Base-by-base conservation (phyloP, 2,888 invertebrate genomes). In the Celastrina argiolus region DNA sequence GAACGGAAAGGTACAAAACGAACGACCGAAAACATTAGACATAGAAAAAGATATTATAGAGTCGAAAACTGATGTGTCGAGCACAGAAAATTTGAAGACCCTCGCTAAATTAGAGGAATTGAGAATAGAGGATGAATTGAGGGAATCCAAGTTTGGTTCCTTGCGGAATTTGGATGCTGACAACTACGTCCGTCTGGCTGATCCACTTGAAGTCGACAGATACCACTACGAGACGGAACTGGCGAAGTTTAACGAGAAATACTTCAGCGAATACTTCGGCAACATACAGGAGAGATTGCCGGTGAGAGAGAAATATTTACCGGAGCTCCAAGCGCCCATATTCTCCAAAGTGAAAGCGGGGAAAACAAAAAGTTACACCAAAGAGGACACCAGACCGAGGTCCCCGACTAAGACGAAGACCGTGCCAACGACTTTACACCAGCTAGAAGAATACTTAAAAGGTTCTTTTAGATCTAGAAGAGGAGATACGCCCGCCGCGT, bases 281-380 rank as follows among this genome's bases (percentile, higher is more conserved):
- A 81, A 78, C 45, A 82, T 85, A 45, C 83, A 84, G 12, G 84
- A 85, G 1, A 82, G 83, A 68, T 69, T 89, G 18, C 78, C 84
- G 0, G 87, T 88, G 0, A 87, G 80, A 73, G 89, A 91, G 71
- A 80, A 89, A 68, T 92, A 88, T 68, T 74, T 92, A 4, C 92
- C 92, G 0, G 92, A 92, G 71, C 76, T 86, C 10, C 92, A 92
- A 74, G 89, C 89, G 68, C 91, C 92, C 0, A 84, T 90, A 64
- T 91, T 92, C 71, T 81, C 91, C 0, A 91, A 91, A 75, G 86
- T 91, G 58, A 88, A 88, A 71, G 75, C 88, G 2, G 87, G 87
- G 1, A 77, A 87, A 51, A 74, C 85, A 75, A 84, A 81, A 71
- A 79, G 80, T 72, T 74, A 90, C 51, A 88, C 88, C 16, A 79